Evolutionary conservation across 2,888 invertebrate species (phyloP).

Genomic region (Entomobrya multifasciata): DNA sequence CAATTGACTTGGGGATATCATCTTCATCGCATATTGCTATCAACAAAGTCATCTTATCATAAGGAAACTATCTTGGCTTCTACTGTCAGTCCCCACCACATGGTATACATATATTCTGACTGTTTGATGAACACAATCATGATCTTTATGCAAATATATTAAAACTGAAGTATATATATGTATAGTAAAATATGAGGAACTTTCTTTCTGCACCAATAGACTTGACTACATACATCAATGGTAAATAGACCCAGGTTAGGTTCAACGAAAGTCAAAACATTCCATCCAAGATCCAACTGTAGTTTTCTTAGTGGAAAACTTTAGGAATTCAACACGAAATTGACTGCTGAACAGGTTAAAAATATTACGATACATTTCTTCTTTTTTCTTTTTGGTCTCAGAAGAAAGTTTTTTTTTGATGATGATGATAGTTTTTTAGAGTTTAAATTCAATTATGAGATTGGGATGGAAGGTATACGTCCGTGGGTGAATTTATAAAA

Average conservation of each 20-base stretch:
- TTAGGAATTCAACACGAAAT: background rate
- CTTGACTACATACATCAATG: background rate
- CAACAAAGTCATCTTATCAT: too few relatives aligned
- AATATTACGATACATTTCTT: background rate
- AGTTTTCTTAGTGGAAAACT: background rate
- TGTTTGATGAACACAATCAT: too few relatives aligned
- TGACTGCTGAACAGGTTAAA: slow-evolving; percentile 6
- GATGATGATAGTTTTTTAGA: background rate
- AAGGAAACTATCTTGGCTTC: too few relatives aligned
- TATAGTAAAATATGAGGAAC: background rate
- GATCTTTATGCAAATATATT: too few relatives aligned
- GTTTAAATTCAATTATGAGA: slow-evolving; percentile 40
- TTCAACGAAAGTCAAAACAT: background rate
- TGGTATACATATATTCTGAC: too few relatives aligned
- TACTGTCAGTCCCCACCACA: too few relatives aligned
- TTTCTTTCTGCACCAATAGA: slow-evolving; percentile 50
- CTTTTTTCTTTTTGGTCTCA: background rate
- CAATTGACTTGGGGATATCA: too few relatives aligned
- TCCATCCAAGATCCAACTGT: background rate
- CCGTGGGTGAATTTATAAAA: background rate
- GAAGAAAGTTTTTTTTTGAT: background rate
- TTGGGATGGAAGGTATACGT: background rate
- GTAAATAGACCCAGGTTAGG: background rate
- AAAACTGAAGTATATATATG: background rate
- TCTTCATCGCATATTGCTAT: too few relatives aligned